Evolutionary conservation across 2,113 vertebrate species (phyloP), one percentile per base, ranked within the genome.

Genomic region (Halichoerus grypus): DNA sequence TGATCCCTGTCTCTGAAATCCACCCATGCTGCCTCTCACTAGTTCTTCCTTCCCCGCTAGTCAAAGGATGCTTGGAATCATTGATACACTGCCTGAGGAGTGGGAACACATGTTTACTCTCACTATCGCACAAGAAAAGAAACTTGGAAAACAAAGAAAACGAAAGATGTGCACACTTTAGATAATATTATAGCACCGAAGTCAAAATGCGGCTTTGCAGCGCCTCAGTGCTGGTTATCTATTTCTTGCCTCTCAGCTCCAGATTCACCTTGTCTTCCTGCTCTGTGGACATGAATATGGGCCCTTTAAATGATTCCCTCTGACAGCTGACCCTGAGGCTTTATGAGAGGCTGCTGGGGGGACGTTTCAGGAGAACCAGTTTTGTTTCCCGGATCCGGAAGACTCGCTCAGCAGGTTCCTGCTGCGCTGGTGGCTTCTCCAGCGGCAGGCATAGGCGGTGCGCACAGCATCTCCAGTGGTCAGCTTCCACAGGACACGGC

Each of bases 1-100:
- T 63, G 16, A 53, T 76, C 36, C 31, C 7, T 86, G 83, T 49
- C 72, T 96, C 96, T 93, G 36, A 97, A 89, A 72, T 51, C 10
- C 36, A 53, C 13, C 28, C 14, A 21, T 5, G 7, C 77, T 21
- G 8, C 24, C 86, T 67, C 67, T 90, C 61, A 65, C 15, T 51
- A 63, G 86, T 82, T 90, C 46, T 72, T 57, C 36, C 36, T 88
- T 7, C 31, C 7, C 12, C 36, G 67, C 33, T 71, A 46, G 21
- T 22, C 31, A 33, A 46, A 1, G 22, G 21, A 26, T 83, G 67
- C 31, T 85, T 84, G 76, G 71, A 89, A 72, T 74, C 53, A 53
- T 6, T 10, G 9, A 26, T 14, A 26, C 11, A 4, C 4, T 1
- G 31, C 22, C 33, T 28, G 16, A 8, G n/a, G 46, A 71, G 53